phyloP scores from a whole-genome alignment of 1,140 invertebrate species.

The Eriocheir sinensis region DNA sequence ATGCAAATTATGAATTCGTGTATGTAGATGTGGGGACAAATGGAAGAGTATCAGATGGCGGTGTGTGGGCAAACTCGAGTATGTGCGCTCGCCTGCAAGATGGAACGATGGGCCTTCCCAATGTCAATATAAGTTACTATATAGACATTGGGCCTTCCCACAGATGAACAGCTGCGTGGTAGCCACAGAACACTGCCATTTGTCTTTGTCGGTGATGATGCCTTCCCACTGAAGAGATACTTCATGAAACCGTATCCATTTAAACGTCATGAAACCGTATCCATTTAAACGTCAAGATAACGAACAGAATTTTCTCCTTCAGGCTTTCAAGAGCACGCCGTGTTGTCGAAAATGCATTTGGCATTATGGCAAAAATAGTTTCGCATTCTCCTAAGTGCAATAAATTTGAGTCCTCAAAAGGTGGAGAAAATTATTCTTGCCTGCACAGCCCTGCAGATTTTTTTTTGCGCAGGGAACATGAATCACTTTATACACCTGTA shows the following conservation, averaged over 20 bases:
- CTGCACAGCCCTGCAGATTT: slow-evolving; percentile 45
- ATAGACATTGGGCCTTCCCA: too few species aligned
- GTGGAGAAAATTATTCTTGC: slow-evolving; percentile 37
- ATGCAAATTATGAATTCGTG: slow-evolving; percentile 50
- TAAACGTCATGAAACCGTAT: too few species aligned
- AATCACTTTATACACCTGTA: neutral
- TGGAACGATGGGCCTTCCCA: neutral
- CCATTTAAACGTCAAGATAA: slow-evolving; percentile 35
- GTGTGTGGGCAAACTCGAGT: slow-evolving; percentile 38
- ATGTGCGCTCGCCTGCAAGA: neutral
- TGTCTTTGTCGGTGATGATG: slow-evolving; percentile 41
- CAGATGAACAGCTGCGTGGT: slow-evolving; percentile 37
- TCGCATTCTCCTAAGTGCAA: slow-evolving; percentile 38
- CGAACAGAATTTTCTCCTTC: slow-evolving; percentile 32
- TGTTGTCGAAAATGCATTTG: slow-evolving; percentile 20
- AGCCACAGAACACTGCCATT: slow-evolving; percentile 46
- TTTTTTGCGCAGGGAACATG: neutral
- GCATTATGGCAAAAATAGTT: slow-evolving; percentile 40
- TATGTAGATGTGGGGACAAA: slow-evolving; percentile 23
- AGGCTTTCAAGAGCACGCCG: slow-evolving; percentile 7
- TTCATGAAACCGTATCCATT: neutral
- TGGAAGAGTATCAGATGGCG: slow-evolving; percentile 67
- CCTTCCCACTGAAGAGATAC: neutral
- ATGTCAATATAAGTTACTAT: too few species aligned
- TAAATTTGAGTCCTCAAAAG: slow-evolving; percentile 10